Evolutionary conservation across 2,888 invertebrate genomes (phyloP).

Genomic region (Orthosia incerta): DNA sequence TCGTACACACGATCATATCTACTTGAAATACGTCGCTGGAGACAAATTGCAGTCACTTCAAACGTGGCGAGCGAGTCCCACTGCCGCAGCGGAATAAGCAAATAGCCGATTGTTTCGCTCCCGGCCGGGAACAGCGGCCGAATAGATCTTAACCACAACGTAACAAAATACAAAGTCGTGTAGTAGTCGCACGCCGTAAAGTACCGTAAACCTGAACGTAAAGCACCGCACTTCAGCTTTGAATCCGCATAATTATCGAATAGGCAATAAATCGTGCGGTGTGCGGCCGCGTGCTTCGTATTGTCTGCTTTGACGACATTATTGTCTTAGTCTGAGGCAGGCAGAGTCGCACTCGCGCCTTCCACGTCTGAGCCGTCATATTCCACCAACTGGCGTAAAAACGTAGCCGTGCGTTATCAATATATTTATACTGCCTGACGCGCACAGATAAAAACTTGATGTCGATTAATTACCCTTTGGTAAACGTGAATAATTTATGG

Average conservation of each 20-base stretch:
- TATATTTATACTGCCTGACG: slow-evolving; percentile 72
- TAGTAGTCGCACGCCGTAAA: slow-evolving; percentile 77
- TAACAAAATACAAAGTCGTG: slow-evolving; percentile 81
- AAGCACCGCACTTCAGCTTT: slow-evolving; percentile 83
- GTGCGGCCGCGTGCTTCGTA: slow-evolving; percentile 73
- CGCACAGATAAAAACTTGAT: slow-evolving; percentile 75
- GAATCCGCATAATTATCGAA: slow-evolving; percentile 89
- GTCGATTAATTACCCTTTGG: slow-evolving; percentile 76
- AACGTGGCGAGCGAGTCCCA: slow-evolving; percentile 83
- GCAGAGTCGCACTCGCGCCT: slow-evolving; percentile 36
- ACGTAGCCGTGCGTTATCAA: slow-evolving; percentile 70
- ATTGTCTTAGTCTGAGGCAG: slow-evolving; percentile 66
- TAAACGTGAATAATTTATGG: slow-evolving; percentile 74
- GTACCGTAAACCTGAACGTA: slow-evolving; percentile 84
- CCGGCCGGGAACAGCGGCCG: slow-evolving; percentile 64
- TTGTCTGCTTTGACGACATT: slow-evolving; percentile 72
- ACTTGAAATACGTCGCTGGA: slow-evolving; percentile 85
- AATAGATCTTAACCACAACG: slow-evolving; percentile 76
- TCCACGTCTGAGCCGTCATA: slow-evolving; percentile 62
- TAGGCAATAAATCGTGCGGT: slow-evolving; percentile 84
- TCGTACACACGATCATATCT: slow-evolving; percentile 88
- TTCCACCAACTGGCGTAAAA: slow-evolving; percentile 68
- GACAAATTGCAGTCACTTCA: slow-evolving; percentile 90
- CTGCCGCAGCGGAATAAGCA: slow-evolving; percentile 81
- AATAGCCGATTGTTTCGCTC: slow-evolving; percentile 83